Evolutionary conservation across 1,140 invertebrate genomes (phyloP).

Genomic region (Drosophila biarmipes): DNA sequence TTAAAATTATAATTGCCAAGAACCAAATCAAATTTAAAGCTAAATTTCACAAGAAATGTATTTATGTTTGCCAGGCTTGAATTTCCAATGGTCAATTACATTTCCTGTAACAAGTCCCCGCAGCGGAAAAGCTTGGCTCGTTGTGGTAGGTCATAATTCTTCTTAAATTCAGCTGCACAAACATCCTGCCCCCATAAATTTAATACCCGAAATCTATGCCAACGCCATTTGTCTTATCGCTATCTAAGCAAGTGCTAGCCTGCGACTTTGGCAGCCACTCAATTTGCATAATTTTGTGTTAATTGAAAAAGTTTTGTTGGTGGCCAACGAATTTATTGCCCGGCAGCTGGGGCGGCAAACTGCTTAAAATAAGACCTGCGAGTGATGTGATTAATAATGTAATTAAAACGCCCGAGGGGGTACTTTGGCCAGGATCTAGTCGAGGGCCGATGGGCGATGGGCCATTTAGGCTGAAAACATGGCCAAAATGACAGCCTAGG

Average conservation of each 20-base stretch:
- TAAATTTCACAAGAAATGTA: too few relatives aligned
- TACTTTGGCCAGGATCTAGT: constrained; percentile 7
- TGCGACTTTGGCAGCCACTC: constrained; percentile 54
- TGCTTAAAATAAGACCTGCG: constrained; percentile 68
- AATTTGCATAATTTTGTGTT: constrained; percentile 80
- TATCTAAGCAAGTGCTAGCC: constrained; percentile 48
- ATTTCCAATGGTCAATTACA: neutral
- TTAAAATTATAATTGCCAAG: too few relatives aligned
- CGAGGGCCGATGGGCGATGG: constrained; percentile 7
- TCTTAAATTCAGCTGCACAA: neutral
- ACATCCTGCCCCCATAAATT: neutral
- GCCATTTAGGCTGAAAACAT: constrained; percentile 22
- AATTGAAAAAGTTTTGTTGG: constrained; percentile 72
- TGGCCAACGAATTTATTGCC: constrained; percentile 61
- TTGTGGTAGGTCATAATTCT: constrained; percentile 26
- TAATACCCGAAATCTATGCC: constrained; percentile 37
- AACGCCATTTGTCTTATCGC: constrained; percentile 48
- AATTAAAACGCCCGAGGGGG: constrained; percentile 45
- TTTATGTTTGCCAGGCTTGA: too few relatives aligned
- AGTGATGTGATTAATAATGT: constrained; percentile 71
- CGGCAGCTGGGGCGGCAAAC: constrained; percentile 37
- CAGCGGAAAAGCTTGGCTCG: neutral
- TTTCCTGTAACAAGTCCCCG: neutral
- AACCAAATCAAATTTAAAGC: neutral
- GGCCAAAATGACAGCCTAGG: constrained; percentile 17